Percentiles rank a stretch among this genome's conserved stretches.
phyloP scores from a whole-genome alignment of 2,888 invertebrate genomes.

The Drosophila macrospina region DNA sequence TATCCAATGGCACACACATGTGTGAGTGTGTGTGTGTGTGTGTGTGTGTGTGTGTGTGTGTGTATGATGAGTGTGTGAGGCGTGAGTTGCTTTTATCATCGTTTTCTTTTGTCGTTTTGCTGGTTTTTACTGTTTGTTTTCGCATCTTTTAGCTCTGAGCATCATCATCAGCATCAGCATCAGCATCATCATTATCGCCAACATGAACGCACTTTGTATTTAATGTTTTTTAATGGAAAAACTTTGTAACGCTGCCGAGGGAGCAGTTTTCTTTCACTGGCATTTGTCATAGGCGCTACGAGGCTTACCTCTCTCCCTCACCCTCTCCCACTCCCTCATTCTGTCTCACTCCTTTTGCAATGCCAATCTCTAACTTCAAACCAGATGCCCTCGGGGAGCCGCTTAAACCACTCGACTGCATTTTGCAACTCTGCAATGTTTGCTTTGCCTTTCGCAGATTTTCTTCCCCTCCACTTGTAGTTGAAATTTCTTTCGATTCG shows the following conservation, averaged over 20 bases:
- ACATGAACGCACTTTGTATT: conserved; percentile 67
- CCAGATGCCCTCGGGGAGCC: conserved; percentile 51
- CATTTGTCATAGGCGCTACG: conserved; percentile 64
- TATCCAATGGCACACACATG: conserved; percentile 10
- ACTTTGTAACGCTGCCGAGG: conserved; percentile 63
- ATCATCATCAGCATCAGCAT: conserved; percentile 20
- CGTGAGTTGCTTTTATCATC: conserved; percentile 30
- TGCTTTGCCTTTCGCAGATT: conserved; percentile 62
- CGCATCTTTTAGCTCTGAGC: conserved; percentile 29
- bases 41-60: conserved; percentile 5
- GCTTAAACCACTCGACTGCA: conserved; percentile 65
- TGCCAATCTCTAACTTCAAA: conserved; percentile 36
- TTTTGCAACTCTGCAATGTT: conserved; percentile 67
- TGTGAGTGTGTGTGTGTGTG: conserved; percentile 16
- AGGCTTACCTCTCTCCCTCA: conserved; percentile 16
- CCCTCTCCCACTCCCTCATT: neutral
- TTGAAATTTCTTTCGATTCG: conserved; percentile 29
- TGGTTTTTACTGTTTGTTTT: conserved; percentile 62
- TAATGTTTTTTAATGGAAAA: conserved; percentile 73
- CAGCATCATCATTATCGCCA: conserved; percentile 34
- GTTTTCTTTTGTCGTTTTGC: conserved; percentile 43
- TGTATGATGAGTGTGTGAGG: conserved; percentile 21
- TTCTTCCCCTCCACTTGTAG: conserved; percentile 16
- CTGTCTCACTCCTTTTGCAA: conserved; percentile 7
- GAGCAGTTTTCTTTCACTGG: conserved; percentile 53